Evolutionary conservation across 2,797 vertebrate species (phyloP), one percentile per base, ranked within the genome.

Genomic region (Takifugu rubripes): DNA sequence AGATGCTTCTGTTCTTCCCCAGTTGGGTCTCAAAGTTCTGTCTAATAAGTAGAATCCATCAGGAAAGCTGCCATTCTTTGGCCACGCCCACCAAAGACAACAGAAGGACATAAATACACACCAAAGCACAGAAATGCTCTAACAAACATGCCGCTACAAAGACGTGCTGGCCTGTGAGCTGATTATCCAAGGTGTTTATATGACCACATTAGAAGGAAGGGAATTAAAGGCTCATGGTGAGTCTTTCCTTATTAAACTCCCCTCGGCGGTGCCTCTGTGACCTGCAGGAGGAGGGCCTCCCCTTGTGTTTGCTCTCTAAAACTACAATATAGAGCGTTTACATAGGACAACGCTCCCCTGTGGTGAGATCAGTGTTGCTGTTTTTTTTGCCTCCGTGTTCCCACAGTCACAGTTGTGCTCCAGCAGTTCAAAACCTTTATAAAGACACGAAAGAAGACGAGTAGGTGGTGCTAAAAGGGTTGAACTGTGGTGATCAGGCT

Each of bases 271-370:
- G 27, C 29, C 5, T 52, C 17, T 73, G 46, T 81, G 72, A 67
- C 69, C 68, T 52, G 68, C 12, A 70, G 59, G 70, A 79, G 70
- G 54, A 87, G 49, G 72, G 83, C 83, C 58, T 82, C 85, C 86
- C 71, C 84, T 82, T 74, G 86, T 88, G 84, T 82, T 70, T 11
- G 25, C 2, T 49, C 40, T 4, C 47, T 31, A 70, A 52, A 71
- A 81, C 25, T 75, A 60, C 69, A 70, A 24, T 49, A 5, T 17
- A 17, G 3, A 12, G 11, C 3, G 3, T 44, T 17, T 16, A 48
- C 21, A 48, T 48, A 12, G 5, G 4, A 10, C 21, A 44, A 12
- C 25, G 46, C 21, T 48, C 10, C 10, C 24, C 11, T 25, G 11
- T 24, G 46, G n/a, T 21, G 44, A 46, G 2, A 6, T 46, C n/a